phyloP scores from a whole-genome alignment of 2,113 vertebrate species.

The Epinephelus cyanopodus region DNA sequence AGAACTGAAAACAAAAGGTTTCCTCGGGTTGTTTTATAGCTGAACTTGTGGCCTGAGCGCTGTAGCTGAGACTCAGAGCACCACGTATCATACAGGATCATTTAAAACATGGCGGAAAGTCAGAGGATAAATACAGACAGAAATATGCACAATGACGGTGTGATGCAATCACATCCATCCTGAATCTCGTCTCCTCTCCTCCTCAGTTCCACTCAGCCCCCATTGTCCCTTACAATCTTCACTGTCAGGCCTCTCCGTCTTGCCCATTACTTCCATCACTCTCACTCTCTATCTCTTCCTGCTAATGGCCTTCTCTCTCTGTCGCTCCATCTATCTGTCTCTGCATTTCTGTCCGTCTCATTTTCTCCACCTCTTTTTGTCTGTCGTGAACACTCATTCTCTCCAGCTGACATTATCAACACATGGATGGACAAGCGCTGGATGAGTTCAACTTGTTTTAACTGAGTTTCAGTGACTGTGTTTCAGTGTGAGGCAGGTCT shows the following conservation, averaged over 20 bases:
- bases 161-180: background rate
- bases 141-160: background rate
- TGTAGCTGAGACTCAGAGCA: background rate
- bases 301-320: slow-evolving; percentile 5
- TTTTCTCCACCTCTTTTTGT: slow-evolving; percentile 1
- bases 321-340: background rate
- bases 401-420: background rate
- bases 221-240: slow-evolving; percentile 8
- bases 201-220: background rate
- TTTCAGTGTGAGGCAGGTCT: background rate
- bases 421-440: background rate
- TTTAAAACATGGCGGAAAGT: background rate
- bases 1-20: too few relatives aligned
- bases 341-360: background rate
- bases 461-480: background rate
- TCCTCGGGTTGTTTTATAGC: background rate
- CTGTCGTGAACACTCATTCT: background rate
- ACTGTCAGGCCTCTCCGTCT: slow-evolving; percentile 21
- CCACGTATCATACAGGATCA: background rate
- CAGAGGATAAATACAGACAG: background rate
- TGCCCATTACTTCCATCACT: slow-evolving; percentile 33
- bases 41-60: background rate
- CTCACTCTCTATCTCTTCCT: slow-evolving; percentile 2
- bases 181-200: background rate
- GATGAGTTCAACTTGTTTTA: too few relatives aligned